phyloP scores from a whole-genome alignment of 1,140 invertebrate genomes.

The Heliconius nattereri region DNA sequence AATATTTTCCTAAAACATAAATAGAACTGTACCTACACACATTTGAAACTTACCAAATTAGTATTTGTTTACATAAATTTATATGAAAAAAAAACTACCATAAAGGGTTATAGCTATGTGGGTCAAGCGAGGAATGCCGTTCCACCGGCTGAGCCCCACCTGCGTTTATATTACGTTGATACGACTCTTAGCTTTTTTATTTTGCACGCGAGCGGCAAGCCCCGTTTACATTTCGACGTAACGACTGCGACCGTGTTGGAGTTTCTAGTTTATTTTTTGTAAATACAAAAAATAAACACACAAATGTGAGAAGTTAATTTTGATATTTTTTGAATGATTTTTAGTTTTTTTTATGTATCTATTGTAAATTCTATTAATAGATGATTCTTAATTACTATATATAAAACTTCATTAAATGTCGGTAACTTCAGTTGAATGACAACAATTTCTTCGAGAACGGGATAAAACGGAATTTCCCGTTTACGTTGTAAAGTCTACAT shows the following conservation, averaged over 20 bases:
- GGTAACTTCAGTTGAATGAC: too few species aligned
- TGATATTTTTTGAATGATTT: background rate
- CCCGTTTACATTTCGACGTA: slow-evolving; percentile 17
- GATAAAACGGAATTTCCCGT: too few species aligned
- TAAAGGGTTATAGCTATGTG: slow-evolving; percentile 61
- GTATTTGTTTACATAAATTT: slow-evolving; percentile 37
- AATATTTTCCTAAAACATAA: background rate
- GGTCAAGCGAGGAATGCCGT: slow-evolving; percentile 70
- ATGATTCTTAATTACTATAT: too few species aligned
- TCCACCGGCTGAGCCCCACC: slow-evolving; percentile 64
- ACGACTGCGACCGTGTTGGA: background rate
- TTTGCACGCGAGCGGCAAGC: slow-evolving; percentile 4
- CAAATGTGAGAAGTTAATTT: background rate
- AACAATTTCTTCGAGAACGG: too few species aligned
- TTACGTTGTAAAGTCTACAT: too few species aligned
- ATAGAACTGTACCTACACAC: background rate
- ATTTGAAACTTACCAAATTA: slow-evolving; percentile 13
- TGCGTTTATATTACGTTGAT: slow-evolving; percentile 38
- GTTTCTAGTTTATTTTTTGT: background rate
- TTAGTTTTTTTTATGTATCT: background rate
- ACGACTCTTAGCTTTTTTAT: slow-evolving; percentile 26
- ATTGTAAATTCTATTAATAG: too few species aligned
- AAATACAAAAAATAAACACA: too few species aligned
- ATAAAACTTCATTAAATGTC: too few species aligned
- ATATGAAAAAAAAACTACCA: slow-evolving; percentile 32